Evolutionary conservation across 1,140 invertebrate genomes (phyloP).

Genomic region (Kradibia gibbosae): DNA sequence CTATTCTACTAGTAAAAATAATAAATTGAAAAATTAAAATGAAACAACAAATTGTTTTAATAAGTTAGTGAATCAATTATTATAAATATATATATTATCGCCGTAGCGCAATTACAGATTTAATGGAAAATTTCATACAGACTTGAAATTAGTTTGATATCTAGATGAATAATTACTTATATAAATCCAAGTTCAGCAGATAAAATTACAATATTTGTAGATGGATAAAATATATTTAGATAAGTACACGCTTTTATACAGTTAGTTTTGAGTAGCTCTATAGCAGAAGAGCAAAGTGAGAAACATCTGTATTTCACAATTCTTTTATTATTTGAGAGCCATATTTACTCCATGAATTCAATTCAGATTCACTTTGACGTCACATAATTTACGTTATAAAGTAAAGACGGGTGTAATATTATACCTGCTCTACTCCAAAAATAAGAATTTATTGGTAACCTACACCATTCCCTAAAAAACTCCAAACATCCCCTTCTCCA

Average conservation of each 20-base stretch:
- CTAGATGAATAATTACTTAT: constrained; percentile 41
- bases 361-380: constrained; percentile 70
- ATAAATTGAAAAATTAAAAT: too few relatives aligned
- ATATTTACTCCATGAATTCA: constrained; percentile 73
- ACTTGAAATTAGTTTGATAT: constrained; percentile 29
- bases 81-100: too few relatives aligned
- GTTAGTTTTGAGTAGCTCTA: constrained; percentile 37
- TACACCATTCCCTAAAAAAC: constrained; percentile 51
- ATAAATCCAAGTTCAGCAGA: constrained; percentile 10
- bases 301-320: constrained; percentile 15
- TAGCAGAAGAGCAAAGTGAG: neutral
- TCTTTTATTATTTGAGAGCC: constrained; percentile 64
- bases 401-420: constrained; percentile 50
- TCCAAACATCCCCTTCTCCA: constrained; percentile 45
- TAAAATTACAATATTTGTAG: neutral
- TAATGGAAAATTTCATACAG: constrained; percentile 32
- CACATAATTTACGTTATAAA: constrained; percentile 67
- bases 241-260: constrained; percentile 9
- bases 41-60: too few relatives aligned
- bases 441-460: constrained; percentile 69
- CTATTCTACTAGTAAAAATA: too few relatives aligned
- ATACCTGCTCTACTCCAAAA: constrained; percentile 50
- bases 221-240: neutral
- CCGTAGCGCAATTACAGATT: neutral
- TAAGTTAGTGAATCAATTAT: too few relatives aligned